These are phyloP conservation scores for Temnopleurus reevesii DNA, from an alignment of 53 echinoderm and acorn worm genomes.

Conservation along the genomic window DNA sequence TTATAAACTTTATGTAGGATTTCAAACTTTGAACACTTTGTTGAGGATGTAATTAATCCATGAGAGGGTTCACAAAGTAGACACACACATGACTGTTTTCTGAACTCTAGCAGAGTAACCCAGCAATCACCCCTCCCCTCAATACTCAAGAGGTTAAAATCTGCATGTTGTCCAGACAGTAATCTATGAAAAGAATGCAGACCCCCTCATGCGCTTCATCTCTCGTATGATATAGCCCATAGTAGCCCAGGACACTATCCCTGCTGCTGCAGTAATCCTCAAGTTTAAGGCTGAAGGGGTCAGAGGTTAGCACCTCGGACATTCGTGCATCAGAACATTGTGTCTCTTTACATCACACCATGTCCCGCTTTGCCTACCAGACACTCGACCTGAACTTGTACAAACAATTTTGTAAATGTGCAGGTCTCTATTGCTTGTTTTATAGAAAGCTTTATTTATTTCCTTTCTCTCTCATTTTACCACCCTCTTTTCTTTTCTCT, in stretches of 20 bases:
- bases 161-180: conserved; percentile 37
- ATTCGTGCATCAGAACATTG: conserved; percentile 4
- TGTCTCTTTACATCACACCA: neutral
- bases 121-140: neutral
- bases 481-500: no score
- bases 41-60: no score
- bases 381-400: no score
- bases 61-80: no score
- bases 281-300: conserved; percentile 22
- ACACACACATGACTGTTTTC: no score
- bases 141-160: neutral
- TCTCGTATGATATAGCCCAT: neutral
- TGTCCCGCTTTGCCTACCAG: no score
- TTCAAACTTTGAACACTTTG: no score
- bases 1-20: no score
- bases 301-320: conserved; percentile 18
- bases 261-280: conserved; percentile 11
- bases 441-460: no score
- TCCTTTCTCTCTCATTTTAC: no score
- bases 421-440: no score
- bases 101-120: neutral
- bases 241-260: neutral
- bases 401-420: no score
- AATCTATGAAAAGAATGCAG: conserved; percentile 35
- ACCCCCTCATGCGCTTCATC: conserved; percentile 9